Evolutionary conservation across 2,888 invertebrate genomes (phyloP), one percentile per base, ranked within the genome.

Genomic region (Linyphia triangularis): DNA sequence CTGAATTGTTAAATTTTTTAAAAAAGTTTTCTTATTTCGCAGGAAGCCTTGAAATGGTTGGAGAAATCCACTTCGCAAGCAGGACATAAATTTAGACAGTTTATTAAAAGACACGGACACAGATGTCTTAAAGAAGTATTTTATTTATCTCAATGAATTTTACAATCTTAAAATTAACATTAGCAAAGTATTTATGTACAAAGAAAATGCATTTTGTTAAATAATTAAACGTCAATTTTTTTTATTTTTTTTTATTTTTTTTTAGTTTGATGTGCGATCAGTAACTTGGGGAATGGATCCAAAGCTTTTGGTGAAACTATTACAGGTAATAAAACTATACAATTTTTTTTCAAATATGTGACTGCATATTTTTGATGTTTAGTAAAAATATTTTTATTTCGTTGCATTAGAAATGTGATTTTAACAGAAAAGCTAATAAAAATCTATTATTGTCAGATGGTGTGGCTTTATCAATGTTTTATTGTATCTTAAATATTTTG

Each of bases 31-130:
- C 28, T 59, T n/a, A 4, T 4, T 22, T 40, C 13, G 33, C 24
- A 94, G 63, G 92, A 94, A 0, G 95, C 94, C 0, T 91, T 94
- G 73, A 89, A 92, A 19, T 96, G 95, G 95, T 92, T 96, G 16
- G 92, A 93, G 90, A 91, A 91, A 0, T 94, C 95, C 90, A 93
- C 94, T 73, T 94, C 94, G 0, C 92, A 92, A 10, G 92, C 94
- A 1, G 92, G 93, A 65, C 90, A 93, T 2, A 93, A 94, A 70
- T 94, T 95, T 33, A 91, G 93, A 0, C 91, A 93, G 5, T 96
- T 97, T 92, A 92, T 97, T 82, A 92, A 94, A 22, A 93, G 94
- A 77, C 96, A 96, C 91, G 96, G 96, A 0, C 96, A 96, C 92
- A 94, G 97, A 75, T 93, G 93, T 90, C 91, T 93, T 26, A 92